Base-by-base conservation (phyloP, 2,888 invertebrate species). In the Ophion ellenae region DNA sequence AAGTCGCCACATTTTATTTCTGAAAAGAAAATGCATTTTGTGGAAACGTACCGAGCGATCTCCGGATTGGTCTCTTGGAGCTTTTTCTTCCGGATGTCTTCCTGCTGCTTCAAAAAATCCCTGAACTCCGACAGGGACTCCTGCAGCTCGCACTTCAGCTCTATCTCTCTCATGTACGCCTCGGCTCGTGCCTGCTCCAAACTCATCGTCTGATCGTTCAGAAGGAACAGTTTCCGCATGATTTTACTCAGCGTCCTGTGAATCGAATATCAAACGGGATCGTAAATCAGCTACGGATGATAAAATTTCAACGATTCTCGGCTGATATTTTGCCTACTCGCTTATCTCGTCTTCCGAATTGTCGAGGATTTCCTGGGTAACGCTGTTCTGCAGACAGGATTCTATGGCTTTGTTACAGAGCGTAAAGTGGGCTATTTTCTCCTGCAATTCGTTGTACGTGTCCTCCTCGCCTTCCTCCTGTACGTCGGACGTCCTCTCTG, bases 41-140 rank as follows among this genome's bases (percentile, higher is more conserved):
- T 57, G n/a, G 1, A 59, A n/a, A 78, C 86, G 75, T 78, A 90
- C 89, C 63, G 74, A 9, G 87, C 87, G 32, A 87, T 81, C 71
- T 84, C 80, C 1, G 89, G 89, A 86, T 89, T 88, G 6, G 87
- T 87, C 83, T 87, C 84, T 11, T 86, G 11, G 6, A 90, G 81
- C 36, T 86, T 89, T 57, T 82, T 63, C 57, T 86, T 76, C 17
- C 86, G 76, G 10, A 88, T 36, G 9, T 17, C 59, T 57, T 88
- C 75, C 64, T 89, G 88, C 1, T 85, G 78, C 61, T 85, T 87
- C 24, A 90, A 76, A 84, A 90, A 89, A 36, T 85, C 76, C 10
- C 77, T 61, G 40, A 87, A 88, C 24, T 87, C 87, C 5, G 64
- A 82, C 2, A 87, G 17, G 14, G 79, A 75, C 20, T 77, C 69